These are phyloP conservation scores for Eupithecia pulchellata DNA, from an alignment of 2,888 invertebrate genomes.

Conservation along the genomic window DNA sequence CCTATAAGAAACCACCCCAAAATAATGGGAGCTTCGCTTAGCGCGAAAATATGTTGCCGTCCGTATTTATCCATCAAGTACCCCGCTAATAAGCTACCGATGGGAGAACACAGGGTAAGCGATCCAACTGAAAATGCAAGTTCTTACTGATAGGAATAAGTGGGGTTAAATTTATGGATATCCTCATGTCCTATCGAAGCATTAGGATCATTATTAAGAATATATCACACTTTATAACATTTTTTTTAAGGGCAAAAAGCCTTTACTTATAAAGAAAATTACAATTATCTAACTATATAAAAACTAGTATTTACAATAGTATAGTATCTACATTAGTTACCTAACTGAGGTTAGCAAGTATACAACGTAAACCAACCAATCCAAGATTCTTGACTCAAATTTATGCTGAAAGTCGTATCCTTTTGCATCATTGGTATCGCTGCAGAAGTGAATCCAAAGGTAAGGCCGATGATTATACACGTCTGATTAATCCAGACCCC, in stretches of 20 bases:
- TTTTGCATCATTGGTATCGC: constrained; percentile 77
- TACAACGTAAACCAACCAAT: constrained; percentile 87
- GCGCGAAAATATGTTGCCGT: constrained; percentile 81
- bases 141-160: background rate
- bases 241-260: too few species aligned
- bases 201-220: too few species aligned
- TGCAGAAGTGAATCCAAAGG: constrained; percentile 86
- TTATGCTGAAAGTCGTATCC: constrained; percentile 71
- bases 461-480: constrained; percentile 85
- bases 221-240: too few species aligned
- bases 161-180: too few species aligned
- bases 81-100: constrained; percentile 88
- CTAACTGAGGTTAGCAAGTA: too few species aligned
- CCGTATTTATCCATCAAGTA: constrained; percentile 87
- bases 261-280: too few species aligned
- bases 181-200: too few species aligned
- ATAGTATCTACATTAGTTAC: too few species aligned
- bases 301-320: too few species aligned
- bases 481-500: constrained; percentile 80
- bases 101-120: constrained; percentile 83
- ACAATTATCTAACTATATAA: too few species aligned
- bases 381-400: constrained; percentile 83
- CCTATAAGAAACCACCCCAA: constrained; percentile 87
- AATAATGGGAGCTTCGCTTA: constrained; percentile 86
- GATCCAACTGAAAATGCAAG: constrained; percentile 79